A percentile compares a stretch with the other conserved stretches of the same genome.
Conservation (phyloP, 2,113 vertebrate species). For the Gobiocypris rarus region DNA sequence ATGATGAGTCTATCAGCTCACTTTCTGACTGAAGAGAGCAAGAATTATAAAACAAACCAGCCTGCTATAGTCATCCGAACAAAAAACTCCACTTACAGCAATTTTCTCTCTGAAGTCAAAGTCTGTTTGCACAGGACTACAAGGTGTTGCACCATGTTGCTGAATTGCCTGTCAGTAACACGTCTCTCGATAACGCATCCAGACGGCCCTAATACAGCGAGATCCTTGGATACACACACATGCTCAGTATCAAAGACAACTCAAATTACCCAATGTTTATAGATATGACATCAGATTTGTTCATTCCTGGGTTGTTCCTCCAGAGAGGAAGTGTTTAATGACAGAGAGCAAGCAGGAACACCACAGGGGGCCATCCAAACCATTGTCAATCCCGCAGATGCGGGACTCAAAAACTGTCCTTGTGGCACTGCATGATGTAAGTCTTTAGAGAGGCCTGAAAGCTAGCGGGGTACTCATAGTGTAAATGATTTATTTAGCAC, state of each 20-base stretch:
- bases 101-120: constrained; percentile 4
- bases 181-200: not conserved
- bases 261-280: constrained; percentile 42
- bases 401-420: constrained; percentile 10
- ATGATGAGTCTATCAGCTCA: not conserved
- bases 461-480: constrained; percentile 35
- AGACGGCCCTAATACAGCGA: not conserved
- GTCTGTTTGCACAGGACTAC: constrained; percentile 20
- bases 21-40: not conserved
- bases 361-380: constrained; percentile 42
- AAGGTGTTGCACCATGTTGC: constrained; percentile 48
- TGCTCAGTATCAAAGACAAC: constrained; percentile 27
- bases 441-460: constrained; percentile 47
- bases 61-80: not conserved
- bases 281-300: constrained; percentile 53
- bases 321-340: constrained; percentile 52
- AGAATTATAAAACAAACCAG: not conserved
- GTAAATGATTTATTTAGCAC: constrained; percentile 50
- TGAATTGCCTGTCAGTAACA: not conserved
- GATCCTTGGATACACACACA: constrained; percentile 32
- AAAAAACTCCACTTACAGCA: not conserved
- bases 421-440: constrained; percentile 50
- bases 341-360: constrained; percentile 33
- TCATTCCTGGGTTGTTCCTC: constrained; percentile 8
- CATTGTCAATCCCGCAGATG: constrained; percentile 44